These are phyloP conservation scores for Patiria miniata DNA, from an alignment of 35 echinoderm and acorn worm species.

Conservation along the genomic window DNA sequence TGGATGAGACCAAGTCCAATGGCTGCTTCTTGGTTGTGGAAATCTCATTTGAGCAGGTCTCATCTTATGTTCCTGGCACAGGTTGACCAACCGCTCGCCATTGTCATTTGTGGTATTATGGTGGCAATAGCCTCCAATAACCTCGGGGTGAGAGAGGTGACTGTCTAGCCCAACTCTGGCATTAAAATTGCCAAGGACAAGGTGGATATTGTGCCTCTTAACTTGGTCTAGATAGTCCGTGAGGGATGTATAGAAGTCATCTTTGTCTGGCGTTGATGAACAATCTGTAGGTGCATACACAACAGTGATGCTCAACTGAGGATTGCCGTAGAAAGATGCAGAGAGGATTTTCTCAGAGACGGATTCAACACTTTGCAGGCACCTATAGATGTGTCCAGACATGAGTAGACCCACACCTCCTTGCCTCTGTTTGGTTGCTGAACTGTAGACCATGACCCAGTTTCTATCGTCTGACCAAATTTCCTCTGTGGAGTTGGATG, in stretches of 20 bases:
- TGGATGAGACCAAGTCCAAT: conserved; percentile 40
- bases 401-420: conserved; percentile 46
- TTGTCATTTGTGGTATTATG: conserved; percentile 23
- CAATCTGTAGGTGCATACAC: conserved; percentile 42
- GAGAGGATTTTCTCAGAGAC: conserved; percentile 37
- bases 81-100: conserved; percentile 11
- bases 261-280: background rate
- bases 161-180: conserved; percentile 24
- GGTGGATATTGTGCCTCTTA: conserved; percentile 32
- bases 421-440: conserved; percentile 15
- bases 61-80: conserved; percentile 36
- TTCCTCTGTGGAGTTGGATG: conserved; percentile 26
- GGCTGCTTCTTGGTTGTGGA: background rate
- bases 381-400: conserved; percentile 48
- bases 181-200: conserved; percentile 37
- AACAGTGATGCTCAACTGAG: conserved; percentile 33
- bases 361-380: conserved; percentile 19
- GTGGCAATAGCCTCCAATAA: background rate
- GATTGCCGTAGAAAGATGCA: conserved; percentile 47
- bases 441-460: conserved; percentile 34
- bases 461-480: conserved; percentile 48
- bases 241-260: conserved; percentile 26
- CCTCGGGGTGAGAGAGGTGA: background rate
- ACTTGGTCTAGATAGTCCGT: conserved; percentile 27
- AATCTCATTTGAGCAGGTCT: conserved; percentile 36